Conservation (phyloP, 2,113 vertebrate species). For the Cyanocitta stelleri region DNA sequence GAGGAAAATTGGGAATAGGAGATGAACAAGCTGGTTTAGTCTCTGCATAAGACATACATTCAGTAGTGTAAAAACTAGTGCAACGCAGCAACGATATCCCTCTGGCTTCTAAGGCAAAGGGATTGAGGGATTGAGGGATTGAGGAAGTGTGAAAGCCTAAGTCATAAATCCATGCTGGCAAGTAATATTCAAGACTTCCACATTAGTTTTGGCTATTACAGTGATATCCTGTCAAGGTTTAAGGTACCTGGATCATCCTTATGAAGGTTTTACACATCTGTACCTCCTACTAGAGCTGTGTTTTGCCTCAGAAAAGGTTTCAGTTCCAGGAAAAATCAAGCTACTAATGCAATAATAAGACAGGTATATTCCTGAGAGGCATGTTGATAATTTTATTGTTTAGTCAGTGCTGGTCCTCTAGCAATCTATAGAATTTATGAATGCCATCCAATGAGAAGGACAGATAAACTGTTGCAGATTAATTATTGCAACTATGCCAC, state of each 20-base stretch:
- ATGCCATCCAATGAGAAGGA: background rate
- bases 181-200: background rate
- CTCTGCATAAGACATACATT: background rate
- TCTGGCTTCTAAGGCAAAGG: background rate
- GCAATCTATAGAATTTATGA: background rate
- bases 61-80: background rate
- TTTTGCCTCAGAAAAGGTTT: background rate
- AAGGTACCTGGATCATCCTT: background rate
- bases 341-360: background rate
- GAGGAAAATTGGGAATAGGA: background rate
- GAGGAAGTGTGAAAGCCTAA: background rate
- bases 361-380: background rate
- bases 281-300: background rate
- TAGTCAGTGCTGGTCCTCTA: background rate
- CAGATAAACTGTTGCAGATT: background rate
- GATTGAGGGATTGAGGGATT: background rate
- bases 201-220: background rate
- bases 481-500: background rate
- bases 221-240: background rate
- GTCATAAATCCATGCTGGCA: background rate
- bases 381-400: background rate
- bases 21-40: background rate
- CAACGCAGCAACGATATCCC: background rate
- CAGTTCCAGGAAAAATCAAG: background rate
- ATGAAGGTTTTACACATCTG: background rate